Conservation (phyloP, 2,113 vertebrate species). For the Parus major region DNA sequence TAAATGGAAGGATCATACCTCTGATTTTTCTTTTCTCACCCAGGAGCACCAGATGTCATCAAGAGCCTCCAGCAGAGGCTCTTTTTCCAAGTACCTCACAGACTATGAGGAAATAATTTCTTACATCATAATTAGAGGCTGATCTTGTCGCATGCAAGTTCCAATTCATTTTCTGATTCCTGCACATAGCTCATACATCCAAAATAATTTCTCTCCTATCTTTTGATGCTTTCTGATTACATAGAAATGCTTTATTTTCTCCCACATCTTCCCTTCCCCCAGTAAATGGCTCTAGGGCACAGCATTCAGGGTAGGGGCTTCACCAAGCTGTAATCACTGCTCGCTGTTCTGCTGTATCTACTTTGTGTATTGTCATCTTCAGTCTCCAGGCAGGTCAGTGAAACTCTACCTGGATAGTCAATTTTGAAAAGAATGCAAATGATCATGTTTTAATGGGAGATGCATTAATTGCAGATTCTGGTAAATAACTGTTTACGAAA, state of each 20-base stretch:
- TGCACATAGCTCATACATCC: neutral
- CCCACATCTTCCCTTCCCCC: neutral
- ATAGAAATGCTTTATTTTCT: neutral
- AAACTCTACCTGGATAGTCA: neutral
- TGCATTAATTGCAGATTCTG: neutral
- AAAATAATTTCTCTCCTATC: neutral
- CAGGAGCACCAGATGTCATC: neutral
- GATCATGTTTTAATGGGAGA: neutral
- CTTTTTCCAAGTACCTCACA: neutral
- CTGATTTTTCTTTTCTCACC: neutral
- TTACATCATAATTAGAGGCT: neutral
- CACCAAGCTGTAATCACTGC: rapidly evolving
- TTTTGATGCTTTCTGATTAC: neutral
- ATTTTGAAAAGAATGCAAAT: neutral
- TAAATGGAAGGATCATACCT: neutral
- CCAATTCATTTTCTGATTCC: neutral
- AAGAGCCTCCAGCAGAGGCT: neutral
- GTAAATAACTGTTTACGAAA: neutral
- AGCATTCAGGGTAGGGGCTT: neutral
- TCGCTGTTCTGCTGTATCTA: rapidly evolving
- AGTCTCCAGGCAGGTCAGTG: neutral
- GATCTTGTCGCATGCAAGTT: neutral
- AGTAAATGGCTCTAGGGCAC: neutral
- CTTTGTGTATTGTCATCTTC: neutral
- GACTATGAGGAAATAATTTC: neutral